Evolutionary conservation across 2,888 invertebrate species (phyloP).

Genomic region (Glaucopsyche alexis): DNA sequence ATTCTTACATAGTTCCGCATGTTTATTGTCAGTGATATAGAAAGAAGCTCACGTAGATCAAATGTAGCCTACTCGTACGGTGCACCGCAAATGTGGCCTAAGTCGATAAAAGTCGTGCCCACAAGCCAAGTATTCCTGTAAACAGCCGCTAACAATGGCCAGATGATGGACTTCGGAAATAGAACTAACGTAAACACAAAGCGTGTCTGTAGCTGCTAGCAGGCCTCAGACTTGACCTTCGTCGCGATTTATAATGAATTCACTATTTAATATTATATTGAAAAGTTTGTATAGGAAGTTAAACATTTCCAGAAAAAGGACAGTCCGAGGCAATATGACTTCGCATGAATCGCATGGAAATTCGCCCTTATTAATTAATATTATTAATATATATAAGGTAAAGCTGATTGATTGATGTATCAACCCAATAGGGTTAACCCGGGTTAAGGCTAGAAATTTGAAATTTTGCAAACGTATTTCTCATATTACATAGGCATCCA

Average conservation of each 20-base stretch:
- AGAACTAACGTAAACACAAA: conserved; percentile 75
- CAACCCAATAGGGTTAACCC: too few species aligned
- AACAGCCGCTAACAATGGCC: conserved; percentile 75
- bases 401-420: too few species aligned
- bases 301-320: too few species aligned
- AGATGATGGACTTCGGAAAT: conserved; percentile 78
- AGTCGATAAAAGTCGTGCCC: conserved; percentile 50
- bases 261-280: conserved; percentile 15
- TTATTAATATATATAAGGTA: too few species aligned
- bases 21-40: neutral
- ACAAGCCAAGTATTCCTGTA: conserved; percentile 52
- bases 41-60: neutral
- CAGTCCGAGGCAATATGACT: too few species aligned
- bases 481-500: too few species aligned
- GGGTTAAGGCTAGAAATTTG: too few species aligned
- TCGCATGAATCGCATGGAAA: too few species aligned
- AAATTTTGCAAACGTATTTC: too few species aligned
- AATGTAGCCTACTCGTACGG: neutral
- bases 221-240: conserved; percentile 43
- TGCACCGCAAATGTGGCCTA: conserved; percentile 54
- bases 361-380: too few species aligned
- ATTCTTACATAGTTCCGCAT: too few species aligned
- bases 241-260: conserved; percentile 37
- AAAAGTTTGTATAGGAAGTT: neutral
- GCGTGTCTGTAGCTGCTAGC: conserved; percentile 63